These are phyloP conservation scores for Bombycilla garrulus DNA, from an alignment of 2,113 vertebrate genomes.

Conservation along the genomic window DNA sequence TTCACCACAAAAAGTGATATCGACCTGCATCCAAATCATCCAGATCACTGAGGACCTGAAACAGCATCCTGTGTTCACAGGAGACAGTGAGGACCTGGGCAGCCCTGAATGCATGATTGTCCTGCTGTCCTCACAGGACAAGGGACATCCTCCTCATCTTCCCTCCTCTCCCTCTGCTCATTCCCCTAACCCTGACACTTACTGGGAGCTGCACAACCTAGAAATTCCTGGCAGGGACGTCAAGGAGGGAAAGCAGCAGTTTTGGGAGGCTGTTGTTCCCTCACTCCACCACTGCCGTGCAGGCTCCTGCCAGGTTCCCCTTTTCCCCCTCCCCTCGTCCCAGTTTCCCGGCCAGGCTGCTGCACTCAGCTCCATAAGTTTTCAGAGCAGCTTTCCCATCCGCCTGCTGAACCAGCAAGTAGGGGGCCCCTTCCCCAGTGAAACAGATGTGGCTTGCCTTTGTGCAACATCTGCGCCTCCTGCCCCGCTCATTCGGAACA, in stretches of 20 bases:
- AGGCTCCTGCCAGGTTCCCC: neutral
- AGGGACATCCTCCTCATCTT: neutral
- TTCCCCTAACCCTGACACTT: neutral
- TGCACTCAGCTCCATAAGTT: neutral
- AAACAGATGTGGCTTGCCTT: constrained; percentile 32
- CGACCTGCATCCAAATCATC: neutral
- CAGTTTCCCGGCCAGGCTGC: neutral
- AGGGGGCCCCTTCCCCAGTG: neutral
- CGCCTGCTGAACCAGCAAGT: constrained; percentile 2
- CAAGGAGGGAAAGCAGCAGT: neutral
- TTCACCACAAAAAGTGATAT: neutral
- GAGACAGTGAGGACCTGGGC: neutral
- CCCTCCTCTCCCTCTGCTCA: neutral
- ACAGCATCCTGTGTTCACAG: neutral
- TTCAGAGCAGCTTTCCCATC: neutral
- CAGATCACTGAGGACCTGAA: neutral
- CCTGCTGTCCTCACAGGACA: rapidly evolving
- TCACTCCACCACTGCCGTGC: rapidly evolving
- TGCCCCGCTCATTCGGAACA: neutral
- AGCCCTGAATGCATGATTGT: neutral
- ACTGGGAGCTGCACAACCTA: neutral
- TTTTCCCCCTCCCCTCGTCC: neutral
- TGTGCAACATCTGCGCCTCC: constrained; percentile 30
- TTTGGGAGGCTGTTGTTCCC: neutral
- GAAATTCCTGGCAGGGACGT: neutral